Percentiles rank a stretch among this genome's conserved stretches.
Evolutionary conservation across 1,140 invertebrate species (phyloP).

Genomic region (Gryllus bimaculatus): DNA sequence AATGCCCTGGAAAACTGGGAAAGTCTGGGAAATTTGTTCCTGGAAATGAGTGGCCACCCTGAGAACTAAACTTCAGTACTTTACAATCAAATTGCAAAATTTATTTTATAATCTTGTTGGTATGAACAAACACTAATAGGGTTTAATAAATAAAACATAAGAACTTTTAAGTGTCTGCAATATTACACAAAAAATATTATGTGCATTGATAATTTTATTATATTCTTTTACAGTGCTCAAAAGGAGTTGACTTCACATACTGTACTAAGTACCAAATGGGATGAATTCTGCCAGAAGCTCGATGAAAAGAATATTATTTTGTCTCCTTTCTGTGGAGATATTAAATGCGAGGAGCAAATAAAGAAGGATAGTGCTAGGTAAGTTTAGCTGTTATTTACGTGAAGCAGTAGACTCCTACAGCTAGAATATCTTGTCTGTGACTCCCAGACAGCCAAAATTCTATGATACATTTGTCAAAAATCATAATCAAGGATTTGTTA

Average conservation of each 20-base stretch:
- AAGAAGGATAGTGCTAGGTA: constrained; percentile 90
- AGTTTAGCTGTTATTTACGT: background rate
- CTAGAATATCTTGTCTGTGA: background rate
- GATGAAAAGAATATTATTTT: constrained; percentile 85
- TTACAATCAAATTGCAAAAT: background rate
- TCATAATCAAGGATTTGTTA: background rate
- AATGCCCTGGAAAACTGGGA: no score
- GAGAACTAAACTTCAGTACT: no score
- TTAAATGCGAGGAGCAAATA: constrained; percentile 86
- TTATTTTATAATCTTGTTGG: background rate
- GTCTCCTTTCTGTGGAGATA: constrained; percentile 88
- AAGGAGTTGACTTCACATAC: constrained; percentile 65
- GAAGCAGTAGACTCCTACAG: background rate
- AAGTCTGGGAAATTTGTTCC: no score
- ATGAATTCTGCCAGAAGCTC: constrained; percentile 65
- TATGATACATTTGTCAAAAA: background rate
- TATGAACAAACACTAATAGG: background rate
- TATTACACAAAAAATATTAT: background rate
- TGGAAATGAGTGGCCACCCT: no score
- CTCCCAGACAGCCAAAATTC: background rate
- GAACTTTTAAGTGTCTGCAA: background rate
- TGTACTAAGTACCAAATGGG: constrained; percentile 64
- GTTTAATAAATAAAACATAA: background rate
- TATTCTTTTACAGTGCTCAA: constrained; percentile 55
- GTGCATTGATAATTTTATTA: background rate